Conservation (phyloP, 2,797 vertebrate species). For the Gouania willdenowi region DNA sequence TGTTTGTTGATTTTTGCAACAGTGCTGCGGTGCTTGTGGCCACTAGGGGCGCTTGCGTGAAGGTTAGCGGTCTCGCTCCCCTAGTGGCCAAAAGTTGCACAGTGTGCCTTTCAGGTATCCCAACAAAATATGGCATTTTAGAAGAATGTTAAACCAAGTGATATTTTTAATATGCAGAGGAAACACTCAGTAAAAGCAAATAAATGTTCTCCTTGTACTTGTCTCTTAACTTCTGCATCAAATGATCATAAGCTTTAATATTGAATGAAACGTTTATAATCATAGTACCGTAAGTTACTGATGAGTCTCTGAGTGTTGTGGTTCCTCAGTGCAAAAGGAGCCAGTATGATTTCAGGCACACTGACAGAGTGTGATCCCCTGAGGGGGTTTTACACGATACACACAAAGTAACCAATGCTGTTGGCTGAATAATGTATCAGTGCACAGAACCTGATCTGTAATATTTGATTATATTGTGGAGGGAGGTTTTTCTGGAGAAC, state of each 20-base stretch:
- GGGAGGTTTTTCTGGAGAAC: slow-evolving; percentile 11
- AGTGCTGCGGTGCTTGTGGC: too few relatives aligned
- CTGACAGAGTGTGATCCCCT: slow-evolving; percentile 18
- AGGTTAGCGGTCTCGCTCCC: too few relatives aligned
- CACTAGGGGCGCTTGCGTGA: too few relatives aligned
- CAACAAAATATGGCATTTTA: too few relatives aligned
- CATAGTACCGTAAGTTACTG: neutral
- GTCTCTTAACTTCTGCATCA: neutral
- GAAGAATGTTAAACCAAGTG: too few relatives aligned
- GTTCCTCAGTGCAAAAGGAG: slow-evolving; percentile 3
- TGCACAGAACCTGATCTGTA: slow-evolving; percentile 29
- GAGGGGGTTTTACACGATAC: slow-evolving; percentile 37
- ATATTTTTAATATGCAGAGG: too few relatives aligned
- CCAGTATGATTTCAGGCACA: neutral
- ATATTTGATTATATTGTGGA: slow-evolving; percentile 26
- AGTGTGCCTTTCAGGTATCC: too few relatives aligned
- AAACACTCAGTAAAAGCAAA: too few relatives aligned
- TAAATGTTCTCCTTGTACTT: neutral
- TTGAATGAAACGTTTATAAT: neutral
- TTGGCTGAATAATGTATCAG: slow-evolving; percentile 62
- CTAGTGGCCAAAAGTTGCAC: too few relatives aligned
- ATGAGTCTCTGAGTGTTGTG: neutral
- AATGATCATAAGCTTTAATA: neutral
- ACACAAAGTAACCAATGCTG: slow-evolving; percentile 54
- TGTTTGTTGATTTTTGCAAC: too few relatives aligned